A percentile compares a stretch with the other conserved stretches of the same genome.
These are phyloP conservation scores for Globicephala melas DNA, from an alignment of 2,113 vertebrate genomes.

Conservation along the genomic window DNA sequence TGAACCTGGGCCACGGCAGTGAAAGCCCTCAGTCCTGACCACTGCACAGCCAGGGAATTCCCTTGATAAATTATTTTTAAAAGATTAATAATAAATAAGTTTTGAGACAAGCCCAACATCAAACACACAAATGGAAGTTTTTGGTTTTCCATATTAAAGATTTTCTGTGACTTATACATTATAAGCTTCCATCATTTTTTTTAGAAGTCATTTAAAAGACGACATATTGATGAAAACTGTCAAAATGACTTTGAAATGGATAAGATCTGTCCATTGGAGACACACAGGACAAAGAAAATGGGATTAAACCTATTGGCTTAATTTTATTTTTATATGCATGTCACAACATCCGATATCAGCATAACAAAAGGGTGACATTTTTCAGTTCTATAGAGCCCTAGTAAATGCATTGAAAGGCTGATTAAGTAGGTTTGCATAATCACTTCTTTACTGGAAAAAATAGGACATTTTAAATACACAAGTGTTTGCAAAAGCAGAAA, in stretches of 20 bases:
- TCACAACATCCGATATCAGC: not conserved
- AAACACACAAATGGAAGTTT: not conserved
- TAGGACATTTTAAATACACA: conserved; percentile 39
- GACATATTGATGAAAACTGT: not conserved
- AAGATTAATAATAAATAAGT: not conserved
- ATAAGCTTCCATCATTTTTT: not conserved
- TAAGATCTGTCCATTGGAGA: not conserved
- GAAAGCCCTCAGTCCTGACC: not conserved
- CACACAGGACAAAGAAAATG: not conserved
- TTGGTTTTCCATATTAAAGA: not conserved
- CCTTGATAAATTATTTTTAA: not conserved
- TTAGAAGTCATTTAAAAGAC: not conserved
- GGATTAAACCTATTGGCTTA: conserved; percentile 13
- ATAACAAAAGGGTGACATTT: conserved; percentile 20
- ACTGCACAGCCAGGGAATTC: not conserved
- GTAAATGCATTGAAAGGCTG: not conserved
- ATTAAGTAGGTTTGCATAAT: conserved; percentile 34
- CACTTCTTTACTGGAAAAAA: conserved; percentile 35
- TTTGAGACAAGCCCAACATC: not conserved
- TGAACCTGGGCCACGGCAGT: not conserved
- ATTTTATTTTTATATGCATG: conserved; percentile 45
- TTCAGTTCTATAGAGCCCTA: not conserved
- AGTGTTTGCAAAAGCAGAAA: conserved; percentile 42
- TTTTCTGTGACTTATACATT: not conserved
- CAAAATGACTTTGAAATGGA: conserved; percentile 41